These are phyloP conservation scores for Brachionus manjavacas DNA, from an alignment of 1,140 invertebrate genomes.

Conservation along the genomic window DNA sequence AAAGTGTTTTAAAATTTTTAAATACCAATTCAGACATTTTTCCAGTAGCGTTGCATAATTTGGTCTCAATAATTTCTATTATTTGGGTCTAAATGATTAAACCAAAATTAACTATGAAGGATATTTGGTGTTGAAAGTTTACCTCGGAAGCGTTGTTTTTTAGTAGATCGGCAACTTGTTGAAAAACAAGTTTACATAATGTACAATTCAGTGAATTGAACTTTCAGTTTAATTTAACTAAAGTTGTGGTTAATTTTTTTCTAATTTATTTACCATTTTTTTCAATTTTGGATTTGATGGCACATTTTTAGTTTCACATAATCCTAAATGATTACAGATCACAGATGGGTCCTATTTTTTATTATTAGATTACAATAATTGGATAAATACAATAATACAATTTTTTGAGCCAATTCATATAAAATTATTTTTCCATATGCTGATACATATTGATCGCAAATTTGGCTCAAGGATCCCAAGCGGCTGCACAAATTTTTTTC, in stretches of 20 bases:
- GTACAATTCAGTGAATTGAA: constrained; percentile 16
- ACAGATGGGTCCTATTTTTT: constrained; percentile 2
- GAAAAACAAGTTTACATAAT: constrained; percentile 14
- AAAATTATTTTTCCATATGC: constrained; percentile 26
- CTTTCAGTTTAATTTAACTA: not conserved
- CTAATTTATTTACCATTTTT: not conserved
- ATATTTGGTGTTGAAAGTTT: not conserved
- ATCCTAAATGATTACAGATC: not conserved
- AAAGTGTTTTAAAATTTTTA: not conserved
- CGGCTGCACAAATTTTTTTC: constrained; percentile 21
- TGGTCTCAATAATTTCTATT: not conserved
- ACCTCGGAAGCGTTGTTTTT: constrained; percentile 12
- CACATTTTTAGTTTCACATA: constrained; percentile 13
- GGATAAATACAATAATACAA: not conserved
- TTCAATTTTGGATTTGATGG: not conserved
- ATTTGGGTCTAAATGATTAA: not conserved
- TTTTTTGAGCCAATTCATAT: constrained; percentile 28
- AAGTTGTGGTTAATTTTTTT: not conserved
- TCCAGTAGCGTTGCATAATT: constrained; percentile 14
- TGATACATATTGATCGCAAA: constrained; percentile 33
- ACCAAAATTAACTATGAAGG: not conserved
- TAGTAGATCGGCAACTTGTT: constrained; percentile 2
- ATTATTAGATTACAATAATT: not conserved
- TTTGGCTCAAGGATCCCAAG: constrained; percentile 6
- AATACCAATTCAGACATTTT: constrained; percentile 4